Evolutionary conservation across 2,113 vertebrate genomes (phyloP), one percentile per base, ranked within the genome.

Genomic region (Mobula hypostoma): DNA sequence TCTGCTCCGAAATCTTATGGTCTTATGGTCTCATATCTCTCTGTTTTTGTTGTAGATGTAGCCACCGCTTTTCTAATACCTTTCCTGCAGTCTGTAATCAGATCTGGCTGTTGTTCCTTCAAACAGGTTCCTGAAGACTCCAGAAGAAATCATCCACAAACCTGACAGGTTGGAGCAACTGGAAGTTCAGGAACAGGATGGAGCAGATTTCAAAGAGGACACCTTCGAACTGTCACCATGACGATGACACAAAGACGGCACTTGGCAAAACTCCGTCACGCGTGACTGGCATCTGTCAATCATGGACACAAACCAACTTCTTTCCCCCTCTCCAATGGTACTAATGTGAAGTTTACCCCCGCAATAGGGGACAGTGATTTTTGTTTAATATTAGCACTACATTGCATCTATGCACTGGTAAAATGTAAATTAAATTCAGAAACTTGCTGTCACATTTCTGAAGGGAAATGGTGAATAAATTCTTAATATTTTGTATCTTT

Each of bases 51-150:
- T 12, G 11, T 61, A 58, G 27, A 0, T 61, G 56, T 61, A 58
- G 82, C 24, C 48, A 21, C 21, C 17, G 48, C 48, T 21, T 87
- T 87, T 32, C 1, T 15, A 88, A 88, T 61, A 1, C 29, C 24
- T 5, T 7, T 12, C 21, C 82, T 11, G 24, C 11, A 2, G 29
- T 7, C 83, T 6, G 29, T 68, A 19, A 88, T 29, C 61, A 9
- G 6, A 68, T 90, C n/a, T 94, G 36, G 48, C 24, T 94, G 94
- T 14, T 87, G 83, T 87, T 27, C 29, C 40, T 74, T 56, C 74
- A 56, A 72, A 93, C 94, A 98, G 98, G 94, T 99, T 98, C 96
- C 95, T 99, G 94, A 99, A 98, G 96, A 97, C 95, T 0, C 98
- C 98, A 0, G 96, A 96, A 58, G 97, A 97, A 94, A 96, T 95